A percentile compares a stretch with the other conserved stretches of the same genome.
phyloP scores from a whole-genome alignment of 2,888 invertebrate species.

The Aspidiotus destructor region DNA sequence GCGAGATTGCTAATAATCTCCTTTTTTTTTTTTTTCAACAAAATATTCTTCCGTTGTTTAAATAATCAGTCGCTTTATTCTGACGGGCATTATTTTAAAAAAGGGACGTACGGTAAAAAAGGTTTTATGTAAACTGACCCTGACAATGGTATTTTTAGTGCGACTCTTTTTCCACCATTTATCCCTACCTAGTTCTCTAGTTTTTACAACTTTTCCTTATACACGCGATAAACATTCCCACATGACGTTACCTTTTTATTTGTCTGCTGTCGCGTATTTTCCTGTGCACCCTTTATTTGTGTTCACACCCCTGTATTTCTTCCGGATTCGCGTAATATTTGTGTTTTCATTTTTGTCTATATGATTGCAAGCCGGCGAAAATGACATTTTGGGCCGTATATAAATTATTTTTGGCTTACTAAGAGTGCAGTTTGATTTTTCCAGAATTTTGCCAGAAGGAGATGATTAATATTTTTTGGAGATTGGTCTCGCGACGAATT shows the following conservation, averaged over 20 bases:
- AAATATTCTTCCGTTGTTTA: conserved; percentile 22
- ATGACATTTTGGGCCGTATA: neutral
- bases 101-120: conserved; percentile 31
- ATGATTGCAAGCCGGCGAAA: no score
- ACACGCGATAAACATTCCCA: conserved; percentile 24
- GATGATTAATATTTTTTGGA: no score
- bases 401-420: neutral
- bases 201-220: conserved; percentile 30
- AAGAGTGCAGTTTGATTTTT: neutral
- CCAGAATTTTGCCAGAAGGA: no score
- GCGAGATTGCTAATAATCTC: conserved; percentile 15
- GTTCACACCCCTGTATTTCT: neutral
- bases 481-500: no score
- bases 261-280: conserved; percentile 8
- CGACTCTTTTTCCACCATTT: conserved; percentile 16
- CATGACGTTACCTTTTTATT: conserved; percentile 28
- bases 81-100: conserved; percentile 32
- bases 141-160: conserved; percentile 30
- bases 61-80: conserved; percentile 26
- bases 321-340: no score
- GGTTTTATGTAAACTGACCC: conserved; percentile 30
- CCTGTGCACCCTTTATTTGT: neutral
- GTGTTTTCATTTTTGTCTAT: no score
- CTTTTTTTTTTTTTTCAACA: conserved; percentile 12
- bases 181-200: conserved; percentile 8